These are phyloP conservation scores for Cyanoderma ruficeps DNA, from an alignment of 2,113 vertebrate species.

Conservation along the genomic window DNA sequence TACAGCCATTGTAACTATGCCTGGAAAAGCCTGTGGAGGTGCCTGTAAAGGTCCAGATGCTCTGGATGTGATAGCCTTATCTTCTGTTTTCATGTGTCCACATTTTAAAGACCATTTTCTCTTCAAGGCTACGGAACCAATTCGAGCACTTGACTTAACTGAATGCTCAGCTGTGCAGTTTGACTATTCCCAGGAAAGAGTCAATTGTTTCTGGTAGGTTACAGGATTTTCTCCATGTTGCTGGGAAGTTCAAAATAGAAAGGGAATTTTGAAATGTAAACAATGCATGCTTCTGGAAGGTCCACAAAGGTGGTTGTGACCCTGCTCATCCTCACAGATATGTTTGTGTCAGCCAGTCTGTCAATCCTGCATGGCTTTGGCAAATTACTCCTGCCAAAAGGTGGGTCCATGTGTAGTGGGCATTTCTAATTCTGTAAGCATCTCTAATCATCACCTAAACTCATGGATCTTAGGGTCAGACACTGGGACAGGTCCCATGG, in stretches of 20 bases:
- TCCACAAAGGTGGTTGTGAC: neutral
- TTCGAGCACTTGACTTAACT: constrained; percentile 87
- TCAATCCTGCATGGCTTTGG: neutral
- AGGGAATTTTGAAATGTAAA: neutral
- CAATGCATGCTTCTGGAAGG: neutral
- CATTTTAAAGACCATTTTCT: constrained; percentile 13
- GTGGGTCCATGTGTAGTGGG: neutral
- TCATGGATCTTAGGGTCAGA: neutral
- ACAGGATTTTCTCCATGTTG: neutral
- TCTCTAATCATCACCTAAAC: neutral
- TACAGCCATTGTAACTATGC: neutral
- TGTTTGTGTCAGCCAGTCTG: neutral
- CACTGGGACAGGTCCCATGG: no score
- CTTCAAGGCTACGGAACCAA: constrained; percentile 86
- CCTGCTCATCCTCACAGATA: neutral
- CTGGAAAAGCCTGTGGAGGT: neutral
- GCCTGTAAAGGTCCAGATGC: neutral
- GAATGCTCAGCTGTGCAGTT: constrained; percentile 94
- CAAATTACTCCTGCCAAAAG: neutral
- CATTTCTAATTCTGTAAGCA: neutral
- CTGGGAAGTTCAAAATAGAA: neutral
- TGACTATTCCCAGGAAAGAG: constrained; percentile 92
- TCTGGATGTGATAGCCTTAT: neutral
- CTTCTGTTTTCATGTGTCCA: neutral
- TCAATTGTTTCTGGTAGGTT: constrained; percentile 97